Evolutionary conservation across 2,888 invertebrate genomes (phyloP), one percentile per base, ranked within the genome.

Genomic region (Phlogophora meticulosa): DNA sequence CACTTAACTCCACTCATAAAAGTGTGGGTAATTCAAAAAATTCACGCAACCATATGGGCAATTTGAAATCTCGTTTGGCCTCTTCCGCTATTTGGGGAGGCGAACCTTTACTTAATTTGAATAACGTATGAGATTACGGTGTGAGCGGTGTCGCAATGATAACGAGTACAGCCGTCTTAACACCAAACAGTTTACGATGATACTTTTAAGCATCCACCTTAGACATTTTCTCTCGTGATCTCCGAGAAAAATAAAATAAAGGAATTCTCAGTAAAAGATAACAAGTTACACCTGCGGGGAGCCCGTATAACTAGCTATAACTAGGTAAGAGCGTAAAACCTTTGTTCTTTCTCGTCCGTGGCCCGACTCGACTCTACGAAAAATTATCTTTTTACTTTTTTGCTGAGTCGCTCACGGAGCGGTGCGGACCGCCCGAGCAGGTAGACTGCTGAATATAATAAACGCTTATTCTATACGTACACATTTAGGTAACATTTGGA

Each of bases 341-440:
- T 94, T 94, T 94, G 93, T 94, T 94, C 93, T 91, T 92, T 91
- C 90, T 88, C 90, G 90, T 86, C 86, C 85, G 88, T 88, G 90
- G 86, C 88, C 82, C 88, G 90, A 87, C 89, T 92, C 88, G 90
- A 88, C 89, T 92, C 89, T 86, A 90, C 94, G 91, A 91, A 94
- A 93, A 93, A 92, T 92, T 93, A 92, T 93, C 92, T 93, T 93
- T 94, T 94, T 93, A 88, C 90, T 91, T 93, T 91, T 94, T 93
- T 93, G 92, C 91, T 83, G 91, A 91, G 89, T 90, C 88, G 91
- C 88, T 89, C 89, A 88, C 89, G 85, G 80, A 82, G 87, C 90
- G 85, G 80, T 69, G 88, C 88, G 89, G 86, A 85, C 91, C 87
- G 86, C 82, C 85, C 86, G 91, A 89, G 90, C 94, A 94, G 94